Percentiles rank a stretch among this genome's conserved stretches.
Conservation (phyloP, 2,797 vertebrate species). For the Orientallactaga sibirica region DNA sequence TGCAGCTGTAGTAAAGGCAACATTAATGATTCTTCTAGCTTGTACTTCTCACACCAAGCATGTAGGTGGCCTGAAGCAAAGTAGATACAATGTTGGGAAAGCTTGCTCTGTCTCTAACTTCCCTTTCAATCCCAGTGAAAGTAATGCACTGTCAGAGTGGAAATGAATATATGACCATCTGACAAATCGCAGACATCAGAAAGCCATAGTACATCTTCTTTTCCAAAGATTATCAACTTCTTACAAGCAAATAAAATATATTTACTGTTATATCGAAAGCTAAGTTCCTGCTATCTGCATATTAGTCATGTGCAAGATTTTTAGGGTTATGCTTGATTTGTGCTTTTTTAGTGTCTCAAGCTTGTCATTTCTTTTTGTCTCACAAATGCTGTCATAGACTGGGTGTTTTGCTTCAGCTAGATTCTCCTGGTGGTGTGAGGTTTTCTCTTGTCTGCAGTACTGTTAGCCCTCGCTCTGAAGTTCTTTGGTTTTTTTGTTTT, state of each 20-base stretch:
- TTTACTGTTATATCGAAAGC: constrained; percentile 80
- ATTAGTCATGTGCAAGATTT: constrained; percentile 75
- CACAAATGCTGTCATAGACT: neutral
- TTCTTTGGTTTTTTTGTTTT: neutral
- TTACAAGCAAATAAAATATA: constrained; percentile 71
- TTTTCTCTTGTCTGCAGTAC: neutral
- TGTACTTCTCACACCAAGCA: neutral
- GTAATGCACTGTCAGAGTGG: constrained; percentile 52
- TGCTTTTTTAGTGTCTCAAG: neutral
- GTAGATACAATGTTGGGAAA: neutral
- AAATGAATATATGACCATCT: constrained; percentile 82
- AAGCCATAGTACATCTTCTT: constrained; percentile 81
- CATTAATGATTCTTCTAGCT: constrained; percentile 10
- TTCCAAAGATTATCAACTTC: constrained; percentile 80
- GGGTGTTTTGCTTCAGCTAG: neutral
- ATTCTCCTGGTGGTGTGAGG: neutral
- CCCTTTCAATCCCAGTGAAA: constrained; percentile 66
- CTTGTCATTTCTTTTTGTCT: neutral
- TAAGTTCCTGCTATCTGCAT: constrained; percentile 71
- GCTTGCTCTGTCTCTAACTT: constrained; percentile 35
- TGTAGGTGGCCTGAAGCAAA: constrained; percentile 8
- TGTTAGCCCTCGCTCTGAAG: neutral
- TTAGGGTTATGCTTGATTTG: neutral
- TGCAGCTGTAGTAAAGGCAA: neutral
- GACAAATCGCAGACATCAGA: constrained; percentile 83